Evolutionary conservation across 2,888 invertebrate genomes (phyloP).

Genomic region (Acanthococcus lagerstroemiae): DNA sequence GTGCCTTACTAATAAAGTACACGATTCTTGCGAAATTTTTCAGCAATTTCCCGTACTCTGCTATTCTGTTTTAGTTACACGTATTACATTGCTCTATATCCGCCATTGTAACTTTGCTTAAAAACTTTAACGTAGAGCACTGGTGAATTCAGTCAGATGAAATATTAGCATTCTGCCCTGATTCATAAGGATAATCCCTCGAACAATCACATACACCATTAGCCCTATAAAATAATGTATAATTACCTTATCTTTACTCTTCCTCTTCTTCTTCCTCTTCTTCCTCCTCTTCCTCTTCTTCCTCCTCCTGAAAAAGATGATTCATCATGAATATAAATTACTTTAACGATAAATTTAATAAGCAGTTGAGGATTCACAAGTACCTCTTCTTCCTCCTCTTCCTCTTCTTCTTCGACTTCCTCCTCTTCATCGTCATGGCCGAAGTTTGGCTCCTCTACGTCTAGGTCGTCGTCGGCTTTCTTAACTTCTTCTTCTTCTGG

Average conservation of each 20-base stretch:
- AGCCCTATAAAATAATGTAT: not conserved
- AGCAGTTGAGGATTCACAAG: too few species aligned
- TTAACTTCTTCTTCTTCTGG: constrained; percentile 85
- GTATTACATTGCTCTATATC: too few species aligned
- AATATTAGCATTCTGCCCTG: too few species aligned
- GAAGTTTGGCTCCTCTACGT: constrained; percentile 54
- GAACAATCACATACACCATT: too few species aligned
- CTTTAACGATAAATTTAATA: not conserved
- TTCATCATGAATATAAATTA: not conserved
- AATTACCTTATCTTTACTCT: constrained; percentile 5
- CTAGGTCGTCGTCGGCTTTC: constrained; percentile 62
- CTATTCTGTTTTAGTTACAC: too few species aligned
- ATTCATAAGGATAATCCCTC: too few species aligned
- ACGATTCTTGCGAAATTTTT: too few species aligned
- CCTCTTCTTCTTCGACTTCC: constrained; percentile 59
- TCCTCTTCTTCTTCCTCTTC: constrained; percentile 33
- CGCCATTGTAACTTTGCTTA: too few species aligned
- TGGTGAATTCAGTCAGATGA: too few species aligned
- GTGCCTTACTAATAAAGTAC: too few species aligned
- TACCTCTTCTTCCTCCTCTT: constrained; percentile 40
- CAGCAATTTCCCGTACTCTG: too few species aligned
- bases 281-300: constrained; percentile 34
- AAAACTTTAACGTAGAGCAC: too few species aligned
- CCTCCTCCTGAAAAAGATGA: constrained; percentile 30
- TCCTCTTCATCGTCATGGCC: constrained; percentile 64